Conservation (phyloP, 2,113 vertebrate species). For the Corythaixoides concolor region DNA sequence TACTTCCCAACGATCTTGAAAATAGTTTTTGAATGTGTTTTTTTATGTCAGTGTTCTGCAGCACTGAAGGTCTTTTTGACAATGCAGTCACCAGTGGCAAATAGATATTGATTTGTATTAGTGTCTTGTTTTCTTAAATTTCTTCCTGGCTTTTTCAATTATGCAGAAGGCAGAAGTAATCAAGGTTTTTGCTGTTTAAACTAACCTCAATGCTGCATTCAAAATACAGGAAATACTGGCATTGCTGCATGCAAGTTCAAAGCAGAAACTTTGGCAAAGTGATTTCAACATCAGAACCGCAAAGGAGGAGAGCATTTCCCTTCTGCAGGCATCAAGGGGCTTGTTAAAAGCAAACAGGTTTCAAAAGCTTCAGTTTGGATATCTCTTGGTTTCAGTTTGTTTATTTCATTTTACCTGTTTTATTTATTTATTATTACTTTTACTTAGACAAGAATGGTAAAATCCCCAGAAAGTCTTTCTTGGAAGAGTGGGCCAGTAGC, state of each 20-base stretch:
- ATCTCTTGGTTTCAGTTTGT: neutral
- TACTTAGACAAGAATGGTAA: neutral
- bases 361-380: neutral
- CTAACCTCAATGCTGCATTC: accelerated
- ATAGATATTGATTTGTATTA: neutral
- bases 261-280: neutral
- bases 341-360: neutral
- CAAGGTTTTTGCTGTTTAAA: neutral
- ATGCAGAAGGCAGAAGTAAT: neutral
- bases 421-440: neutral
- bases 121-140: neutral
- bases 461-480: neutral
- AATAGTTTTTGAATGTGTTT: neutral
- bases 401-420: neutral
- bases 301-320: neutral
- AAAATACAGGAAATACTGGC: neutral
- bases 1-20: neutral
- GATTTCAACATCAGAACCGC: neutral
- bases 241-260: neutral
- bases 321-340: neutral
- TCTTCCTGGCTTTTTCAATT: neutral
- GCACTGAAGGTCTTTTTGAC: neutral
- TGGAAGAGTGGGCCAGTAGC: neutral
- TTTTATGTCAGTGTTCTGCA: neutral
- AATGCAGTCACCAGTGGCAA: neutral